Evolutionary conservation across 2,113 vertebrate species (phyloP).

Genomic region (Tachysurus fulvidraco): DNA sequence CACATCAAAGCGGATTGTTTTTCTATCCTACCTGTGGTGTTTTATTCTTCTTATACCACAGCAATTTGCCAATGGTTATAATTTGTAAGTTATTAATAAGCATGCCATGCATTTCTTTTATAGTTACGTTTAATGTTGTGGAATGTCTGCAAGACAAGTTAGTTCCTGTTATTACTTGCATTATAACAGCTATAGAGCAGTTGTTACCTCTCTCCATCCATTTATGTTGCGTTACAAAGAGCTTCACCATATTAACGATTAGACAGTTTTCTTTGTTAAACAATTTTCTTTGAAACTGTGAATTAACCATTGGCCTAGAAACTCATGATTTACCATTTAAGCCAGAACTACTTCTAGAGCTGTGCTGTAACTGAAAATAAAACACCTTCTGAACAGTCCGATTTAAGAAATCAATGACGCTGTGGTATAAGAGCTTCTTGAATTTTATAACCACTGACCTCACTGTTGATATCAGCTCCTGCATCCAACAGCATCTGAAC

Average conservation of each 20-base stretch:
- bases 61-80: neutral
- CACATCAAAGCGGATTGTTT: neutral
- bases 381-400: neutral
- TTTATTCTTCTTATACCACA: slow-evolving; percentile 27
- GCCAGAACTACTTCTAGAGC: neutral
- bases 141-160: neutral
- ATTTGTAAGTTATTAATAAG: neutral
- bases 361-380: neutral
- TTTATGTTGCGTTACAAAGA: neutral
- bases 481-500: slow-evolving; percentile 99
- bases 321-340: neutral
- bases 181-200: neutral
- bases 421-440: neutral
- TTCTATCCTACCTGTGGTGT: neutral
- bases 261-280: neutral
- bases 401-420: slow-evolving; percentile 16
- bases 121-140: neutral
- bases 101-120: neutral
- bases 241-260: neutral
- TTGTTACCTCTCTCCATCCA: neutral
- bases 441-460: slow-evolving; percentile 77
- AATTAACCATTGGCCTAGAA: neutral
- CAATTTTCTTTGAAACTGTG: neutral
- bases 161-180: neutral
- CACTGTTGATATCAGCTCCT: slow-evolving; percentile 95